Conservation (phyloP, 2,113 vertebrate genomes). For the Bubalus kerabau region DNA sequence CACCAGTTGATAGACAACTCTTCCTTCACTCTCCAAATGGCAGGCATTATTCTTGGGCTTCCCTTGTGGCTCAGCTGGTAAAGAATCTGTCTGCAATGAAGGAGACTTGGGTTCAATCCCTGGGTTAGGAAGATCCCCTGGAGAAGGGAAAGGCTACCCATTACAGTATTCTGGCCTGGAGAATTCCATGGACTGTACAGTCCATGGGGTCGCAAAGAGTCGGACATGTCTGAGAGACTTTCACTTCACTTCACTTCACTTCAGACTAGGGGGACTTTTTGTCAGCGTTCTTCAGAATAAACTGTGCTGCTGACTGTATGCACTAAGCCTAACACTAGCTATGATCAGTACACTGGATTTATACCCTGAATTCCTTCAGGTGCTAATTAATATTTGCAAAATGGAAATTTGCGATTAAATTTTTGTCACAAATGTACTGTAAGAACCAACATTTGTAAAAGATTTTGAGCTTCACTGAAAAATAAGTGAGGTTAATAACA, state of each 20-base stretch:
- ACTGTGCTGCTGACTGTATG: background rate
- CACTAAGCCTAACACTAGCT: background rate
- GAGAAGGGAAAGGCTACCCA: background rate
- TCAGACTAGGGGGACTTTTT: background rate
- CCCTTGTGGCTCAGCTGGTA: background rate
- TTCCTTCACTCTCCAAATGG: background rate
- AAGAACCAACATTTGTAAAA: constrained; percentile 20
- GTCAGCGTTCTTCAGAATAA: background rate
- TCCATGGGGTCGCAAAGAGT: background rate
- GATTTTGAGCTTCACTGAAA: background rate
- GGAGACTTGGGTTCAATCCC: background rate
- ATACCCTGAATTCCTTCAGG: background rate
- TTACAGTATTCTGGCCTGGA: background rate
- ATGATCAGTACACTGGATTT: background rate
- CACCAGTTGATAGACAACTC: background rate
- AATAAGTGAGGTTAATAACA: background rate
- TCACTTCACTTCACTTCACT: background rate
- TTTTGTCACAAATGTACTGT: background rate
- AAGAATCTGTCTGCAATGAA: background rate
- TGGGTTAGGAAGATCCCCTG: background rate
- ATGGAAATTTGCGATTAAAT: background rate
- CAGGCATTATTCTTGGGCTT: background rate
- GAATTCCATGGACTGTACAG: background rate
- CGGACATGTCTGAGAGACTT: background rate
- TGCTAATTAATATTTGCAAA: constrained; percentile 21